Evolutionary conservation across 2,888 invertebrate genomes (phyloP).

Genomic region (Melangyna quadrimaculata): DNA sequence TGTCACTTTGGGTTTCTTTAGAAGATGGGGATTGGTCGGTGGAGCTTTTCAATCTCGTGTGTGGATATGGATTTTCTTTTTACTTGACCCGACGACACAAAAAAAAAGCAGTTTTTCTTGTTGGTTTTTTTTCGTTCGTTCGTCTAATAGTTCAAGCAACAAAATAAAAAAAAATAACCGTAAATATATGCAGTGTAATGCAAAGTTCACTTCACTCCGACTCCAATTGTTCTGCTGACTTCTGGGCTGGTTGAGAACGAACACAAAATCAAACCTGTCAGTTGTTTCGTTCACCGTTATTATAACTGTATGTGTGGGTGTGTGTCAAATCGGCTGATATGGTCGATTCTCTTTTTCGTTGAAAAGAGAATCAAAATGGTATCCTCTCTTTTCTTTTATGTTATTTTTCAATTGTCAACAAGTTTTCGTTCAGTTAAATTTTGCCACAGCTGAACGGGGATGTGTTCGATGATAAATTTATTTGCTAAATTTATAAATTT

Average conservation of each 20-base stretch:
- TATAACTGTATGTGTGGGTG: conserved; percentile 1
- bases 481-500: neutral
- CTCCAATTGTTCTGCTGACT: neutral
- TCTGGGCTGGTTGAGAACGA: neutral
- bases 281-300: neutral
- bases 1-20: conserved; percentile 49
- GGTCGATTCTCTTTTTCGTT: neutral
- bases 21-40: conserved; percentile 23
- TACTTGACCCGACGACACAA: neutral
- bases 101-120: conserved; percentile 14
- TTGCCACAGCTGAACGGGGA: conserved; percentile 13
- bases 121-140: conserved; percentile 5
- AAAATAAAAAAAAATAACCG: conserved; percentile 15
- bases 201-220: conserved; percentile 12
- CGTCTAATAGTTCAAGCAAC: neutral
- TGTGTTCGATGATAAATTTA: neutral
- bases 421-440: conserved; percentile 26
- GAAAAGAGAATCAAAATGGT: neutral
- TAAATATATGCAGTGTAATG: neutral
- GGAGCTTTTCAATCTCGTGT: conserved; percentile 34
- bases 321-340: conserved; percentile 6
- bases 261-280: conserved; percentile 27
- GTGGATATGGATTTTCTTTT: neutral
- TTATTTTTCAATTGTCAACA: conserved; percentile 26
- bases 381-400: neutral